These are phyloP conservation scores for Sapayoa aenigma DNA, from an alignment of 2,113 vertebrate genomes.

Conservation along the genomic window DNA sequence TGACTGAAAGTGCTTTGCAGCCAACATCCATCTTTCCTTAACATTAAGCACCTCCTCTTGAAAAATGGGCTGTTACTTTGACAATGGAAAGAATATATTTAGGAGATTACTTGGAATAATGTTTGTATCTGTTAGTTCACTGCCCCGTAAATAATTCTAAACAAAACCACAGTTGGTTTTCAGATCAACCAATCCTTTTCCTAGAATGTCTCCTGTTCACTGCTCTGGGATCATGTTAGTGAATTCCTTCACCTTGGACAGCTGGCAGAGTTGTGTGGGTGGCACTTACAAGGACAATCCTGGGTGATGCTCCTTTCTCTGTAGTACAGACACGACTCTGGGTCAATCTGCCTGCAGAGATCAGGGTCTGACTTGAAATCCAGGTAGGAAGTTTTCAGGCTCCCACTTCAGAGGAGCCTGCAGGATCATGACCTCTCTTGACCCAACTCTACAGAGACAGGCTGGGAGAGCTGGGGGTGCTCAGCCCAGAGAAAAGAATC, in stretches of 20 bases:
- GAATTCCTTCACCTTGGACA: not conserved
- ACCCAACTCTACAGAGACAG: not conserved
- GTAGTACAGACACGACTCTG: not conserved
- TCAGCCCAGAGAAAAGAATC: not conserved
- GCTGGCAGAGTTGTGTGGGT: rapidly evolving
- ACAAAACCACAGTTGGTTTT: not conserved
- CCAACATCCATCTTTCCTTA: not conserved
- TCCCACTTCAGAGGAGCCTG: not conserved
- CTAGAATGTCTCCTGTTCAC: not conserved
- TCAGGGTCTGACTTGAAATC: not conserved
- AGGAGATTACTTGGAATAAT: not conserved
- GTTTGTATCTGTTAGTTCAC: not conserved
- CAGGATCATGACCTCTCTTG: not conserved
- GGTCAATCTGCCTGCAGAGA: not conserved
- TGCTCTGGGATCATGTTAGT: not conserved
- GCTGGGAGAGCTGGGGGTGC: not conserved
- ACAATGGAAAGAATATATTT: not conserved
- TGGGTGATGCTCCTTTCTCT: not conserved
- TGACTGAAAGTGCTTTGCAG: not conserved
- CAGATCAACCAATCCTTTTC: not conserved
- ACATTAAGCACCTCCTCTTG: not conserved
- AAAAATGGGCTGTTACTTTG: not conserved
- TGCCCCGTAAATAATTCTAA: not conserved
- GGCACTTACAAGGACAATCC: not conserved
- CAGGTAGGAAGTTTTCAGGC: not conserved